phyloP scores from a whole-genome alignment of 1,140 invertebrate species.

The Araneus ventricosus region DNA sequence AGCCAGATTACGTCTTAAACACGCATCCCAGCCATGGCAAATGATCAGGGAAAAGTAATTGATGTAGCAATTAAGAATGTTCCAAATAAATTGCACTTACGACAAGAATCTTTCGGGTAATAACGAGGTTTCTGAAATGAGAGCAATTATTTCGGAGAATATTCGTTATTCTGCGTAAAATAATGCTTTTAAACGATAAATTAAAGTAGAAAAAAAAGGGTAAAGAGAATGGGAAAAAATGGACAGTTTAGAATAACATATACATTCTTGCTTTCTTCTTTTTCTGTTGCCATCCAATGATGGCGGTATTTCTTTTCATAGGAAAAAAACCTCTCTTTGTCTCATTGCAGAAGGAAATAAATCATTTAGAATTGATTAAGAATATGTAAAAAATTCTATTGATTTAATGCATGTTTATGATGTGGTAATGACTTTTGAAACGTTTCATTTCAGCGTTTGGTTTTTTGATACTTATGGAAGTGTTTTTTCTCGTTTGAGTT shows the following conservation, averaged over 20 bases:
- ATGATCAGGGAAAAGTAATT: conserved; percentile 55
- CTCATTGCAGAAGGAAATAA: conserved; percentile 6
- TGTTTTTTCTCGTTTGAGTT: background rate
- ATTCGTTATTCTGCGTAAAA: conserved; percentile 44
- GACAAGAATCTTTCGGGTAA: conserved; percentile 50
- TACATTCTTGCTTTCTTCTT: background rate
- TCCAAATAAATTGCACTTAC: conserved; percentile 52
- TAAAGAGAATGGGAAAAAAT: background rate
- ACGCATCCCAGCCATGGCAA: background rate
- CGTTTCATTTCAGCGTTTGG: background rate
- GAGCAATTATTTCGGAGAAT: conserved; percentile 57
- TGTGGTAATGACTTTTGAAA: conserved; percentile 50
- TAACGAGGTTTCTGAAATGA: conserved; percentile 61
- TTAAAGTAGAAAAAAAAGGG: background rate
- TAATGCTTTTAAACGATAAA: conserved; percentile 59
- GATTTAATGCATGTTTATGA: conserved; percentile 36
- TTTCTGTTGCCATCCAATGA: background rate
- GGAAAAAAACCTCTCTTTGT: background rate
- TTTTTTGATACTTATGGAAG: background rate
- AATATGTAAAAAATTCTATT: background rate
- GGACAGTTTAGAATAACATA: background rate
- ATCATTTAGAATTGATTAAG: conserved; percentile 22
- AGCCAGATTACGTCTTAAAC: conserved; percentile 37
- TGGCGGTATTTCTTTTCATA: background rate
- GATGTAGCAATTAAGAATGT: conserved; percentile 66